Evolutionary conservation across 2,888 invertebrate genomes (phyloP), one percentile per base, ranked within the genome.

Genomic region (Chrysopilus asiliformis): DNA sequence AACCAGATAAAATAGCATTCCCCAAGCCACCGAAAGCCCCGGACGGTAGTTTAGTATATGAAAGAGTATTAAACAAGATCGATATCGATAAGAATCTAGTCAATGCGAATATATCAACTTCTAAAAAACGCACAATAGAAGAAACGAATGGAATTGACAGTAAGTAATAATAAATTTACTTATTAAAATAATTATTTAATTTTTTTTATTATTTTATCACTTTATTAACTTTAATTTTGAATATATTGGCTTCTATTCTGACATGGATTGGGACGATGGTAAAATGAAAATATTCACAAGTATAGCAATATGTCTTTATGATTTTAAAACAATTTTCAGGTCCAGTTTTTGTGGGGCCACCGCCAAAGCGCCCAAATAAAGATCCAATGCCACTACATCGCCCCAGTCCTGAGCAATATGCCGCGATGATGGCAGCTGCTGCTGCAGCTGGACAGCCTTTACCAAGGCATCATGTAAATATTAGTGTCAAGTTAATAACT

Each of bases 21-120:
- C 90, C 90, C 36, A 83, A 85, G 63, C 90, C 90, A 46, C 89
- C 89, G 32, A 87, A 86, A 64, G 89, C 82, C 41, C 80, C 65
- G 69, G 84, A 90, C 61, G 90, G 89, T 50, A 86, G 86, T 63
- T 68, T 90, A 46, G 58, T 89, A 48, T 89, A 89, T 60, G 89
- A 89, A 58, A 74, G 84, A 53, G 79, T 89, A 52, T 76, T 82
- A 46, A 86, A 85, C 50, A 85, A 86, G 65, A 67, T 68, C 9
- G 72, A 74, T 56, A 66, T 71, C 18, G 74, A 74, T 50, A 31
- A 32, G 18, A n/a, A 14, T 9, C 26, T 27, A 18, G 12, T 14
- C 5, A 17, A 13, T 18, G 8, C 13, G 3, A 32, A 26, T 17
- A 13, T 18, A 10, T 53, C 53, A 49, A 47, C 53, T 44, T 71